Evolutionary conservation across 2,797 vertebrate genomes (phyloP).

Genomic region (Nannoperca obscura): DNA sequence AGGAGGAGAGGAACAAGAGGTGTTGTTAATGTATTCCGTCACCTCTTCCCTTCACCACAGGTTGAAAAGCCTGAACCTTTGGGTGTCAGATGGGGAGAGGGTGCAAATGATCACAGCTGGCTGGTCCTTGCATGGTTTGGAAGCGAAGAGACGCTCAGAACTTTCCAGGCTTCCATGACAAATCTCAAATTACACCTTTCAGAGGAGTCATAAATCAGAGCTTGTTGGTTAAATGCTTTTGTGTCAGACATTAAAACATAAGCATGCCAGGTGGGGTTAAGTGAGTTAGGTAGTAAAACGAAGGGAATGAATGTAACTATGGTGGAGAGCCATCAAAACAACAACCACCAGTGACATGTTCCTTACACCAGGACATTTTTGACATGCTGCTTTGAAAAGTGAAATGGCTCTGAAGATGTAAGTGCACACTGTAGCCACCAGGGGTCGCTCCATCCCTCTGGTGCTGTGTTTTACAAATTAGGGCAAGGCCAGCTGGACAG

Average conservation of each 20-base stretch:
- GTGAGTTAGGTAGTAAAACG: slow-evolving; percentile 60
- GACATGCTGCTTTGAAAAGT: slow-evolving; percentile 11
- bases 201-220: slow-evolving; percentile 72
- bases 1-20: slow-evolving; percentile 23
- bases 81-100: slow-evolving; percentile 20
- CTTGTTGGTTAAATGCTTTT: slow-evolving; percentile 71
- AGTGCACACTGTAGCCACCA: slow-evolving; percentile 67
- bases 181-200: slow-evolving; percentile 78
- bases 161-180: slow-evolving; percentile 45
- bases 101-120: slow-evolving; percentile 33
- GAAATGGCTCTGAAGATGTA: slow-evolving; percentile 16
- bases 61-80: slow-evolving; percentile 40
- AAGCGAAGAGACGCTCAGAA: slow-evolving; percentile 43
- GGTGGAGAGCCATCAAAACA: slow-evolving; percentile 31
- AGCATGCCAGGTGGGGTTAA: slow-evolving; percentile 57
- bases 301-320: slow-evolving; percentile 40
- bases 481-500: slow-evolving; percentile 62
- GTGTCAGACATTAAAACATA: slow-evolving; percentile 70
- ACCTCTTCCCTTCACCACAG: slow-evolving; percentile 32
- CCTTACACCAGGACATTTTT: slow-evolving; percentile 25
- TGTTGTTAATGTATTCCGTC: slow-evolving; percentile 49
- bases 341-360: slow-evolving; percentile 28
- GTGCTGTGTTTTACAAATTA: slow-evolving; percentile 21
- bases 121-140: slow-evolving; percentile 48
- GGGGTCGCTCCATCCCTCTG: slow-evolving; percentile 79